phyloP scores from a whole-genome alignment of 2,797 vertebrate species.

The Hemitrygon akajei region DNA sequence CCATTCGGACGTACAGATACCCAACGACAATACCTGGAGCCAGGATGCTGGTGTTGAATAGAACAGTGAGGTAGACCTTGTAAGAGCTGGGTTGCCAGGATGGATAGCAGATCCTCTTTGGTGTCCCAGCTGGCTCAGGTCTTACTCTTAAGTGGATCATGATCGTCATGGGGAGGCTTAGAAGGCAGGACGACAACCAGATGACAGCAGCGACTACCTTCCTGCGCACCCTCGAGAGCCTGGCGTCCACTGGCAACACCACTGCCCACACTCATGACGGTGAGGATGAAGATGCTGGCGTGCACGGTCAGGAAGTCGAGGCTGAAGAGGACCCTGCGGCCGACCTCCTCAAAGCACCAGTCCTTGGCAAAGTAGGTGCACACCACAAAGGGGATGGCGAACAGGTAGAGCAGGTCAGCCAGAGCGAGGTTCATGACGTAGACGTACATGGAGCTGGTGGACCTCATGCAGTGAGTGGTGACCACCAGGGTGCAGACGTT shows the following conservation, averaged over 20 bases:
- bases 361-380: conserved; percentile 71
- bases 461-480: neutral
- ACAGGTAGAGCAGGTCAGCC: conserved; percentile 77
- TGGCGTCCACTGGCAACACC: conserved; percentile 57
- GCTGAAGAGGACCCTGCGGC: conserved; percentile 73
- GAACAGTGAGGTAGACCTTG: conserved; percentile 57
- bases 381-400: conserved; percentile 79
- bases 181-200: conserved; percentile 57
- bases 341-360: conserved; percentile 75
- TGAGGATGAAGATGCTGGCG: conserved; percentile 71
- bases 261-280: conserved; percentile 71
- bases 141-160: conserved; percentile 52
- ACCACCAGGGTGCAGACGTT: neutral
- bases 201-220: conserved; percentile 47
- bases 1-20: conserved; percentile 54
- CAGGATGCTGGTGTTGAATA: conserved; percentile 60
- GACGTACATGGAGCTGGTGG: neutral
- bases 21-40: conserved; percentile 56
- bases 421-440: conserved; percentile 1
- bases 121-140: conserved; percentile 42
- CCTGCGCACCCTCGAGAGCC: conserved; percentile 48
- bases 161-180: conserved; percentile 57
- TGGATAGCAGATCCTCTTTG: conserved; percentile 56
- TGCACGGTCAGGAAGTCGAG: conserved; percentile 83
- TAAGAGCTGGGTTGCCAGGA: conserved; percentile 54